These are phyloP conservation scores for Notamacropus eugenii DNA, from an alignment of 2,797 vertebrate genomes.

Conservation along the genomic window DNA sequence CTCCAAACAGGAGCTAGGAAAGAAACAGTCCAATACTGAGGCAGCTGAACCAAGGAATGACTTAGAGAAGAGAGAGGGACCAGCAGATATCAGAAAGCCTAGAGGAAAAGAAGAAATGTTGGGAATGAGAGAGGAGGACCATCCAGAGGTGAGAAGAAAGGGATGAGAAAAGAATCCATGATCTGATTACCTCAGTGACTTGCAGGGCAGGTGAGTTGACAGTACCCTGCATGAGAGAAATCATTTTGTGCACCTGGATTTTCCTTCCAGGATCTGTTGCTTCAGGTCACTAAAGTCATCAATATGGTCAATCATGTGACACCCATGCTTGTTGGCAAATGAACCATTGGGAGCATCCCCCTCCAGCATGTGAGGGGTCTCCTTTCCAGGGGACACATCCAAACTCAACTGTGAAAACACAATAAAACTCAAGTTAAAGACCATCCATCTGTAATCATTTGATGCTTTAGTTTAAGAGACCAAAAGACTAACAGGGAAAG, in stretches of 20 bases:
- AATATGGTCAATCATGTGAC: conserved; percentile 84
- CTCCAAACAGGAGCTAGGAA: background rate
- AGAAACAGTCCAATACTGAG: background rate
- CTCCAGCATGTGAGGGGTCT: conserved; percentile 80
- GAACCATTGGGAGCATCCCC: conserved; percentile 68
- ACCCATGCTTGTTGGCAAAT: conserved; percentile 81
- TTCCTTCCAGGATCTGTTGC: conserved; percentile 89
- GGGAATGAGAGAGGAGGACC: too few relatives aligned
- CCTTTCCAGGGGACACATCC: background rate
- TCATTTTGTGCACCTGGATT: conserved; percentile 86
- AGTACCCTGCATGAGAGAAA: conserved; percentile 75
- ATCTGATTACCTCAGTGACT: conserved; percentile 85
- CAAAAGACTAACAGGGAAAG: background rate
- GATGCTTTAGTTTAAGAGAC: background rate
- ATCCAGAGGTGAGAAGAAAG: too few relatives aligned
- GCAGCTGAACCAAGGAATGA: too few relatives aligned
- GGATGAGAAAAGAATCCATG: too few relatives aligned
- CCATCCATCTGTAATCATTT: background rate
- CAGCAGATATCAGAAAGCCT: background rate
- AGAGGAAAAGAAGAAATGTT: too few relatives aligned
- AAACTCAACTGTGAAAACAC: conserved; percentile 64
- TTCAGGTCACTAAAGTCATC: conserved; percentile 89
- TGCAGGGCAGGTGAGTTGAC: conserved; percentile 74
- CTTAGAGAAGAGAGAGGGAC: background rate
- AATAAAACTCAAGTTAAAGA: background rate